These are phyloP conservation scores for Sarcophaga subvicina DNA, from an alignment of 2,888 invertebrate genomes.

Conservation along the genomic window DNA sequence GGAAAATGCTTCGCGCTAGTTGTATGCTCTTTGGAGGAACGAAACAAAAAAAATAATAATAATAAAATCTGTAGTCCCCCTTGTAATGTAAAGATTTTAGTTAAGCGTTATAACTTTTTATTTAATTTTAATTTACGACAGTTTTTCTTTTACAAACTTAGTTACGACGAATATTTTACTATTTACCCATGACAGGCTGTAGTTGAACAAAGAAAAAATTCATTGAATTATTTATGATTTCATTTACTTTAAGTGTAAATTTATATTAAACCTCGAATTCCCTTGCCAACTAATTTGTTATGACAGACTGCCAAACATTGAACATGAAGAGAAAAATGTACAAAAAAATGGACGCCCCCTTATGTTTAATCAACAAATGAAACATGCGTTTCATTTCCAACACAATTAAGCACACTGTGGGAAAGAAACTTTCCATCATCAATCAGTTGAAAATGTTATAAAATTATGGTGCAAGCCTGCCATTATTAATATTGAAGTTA, in stretches of 20 bases:
- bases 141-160: too few species aligned
- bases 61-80: too few species aligned
- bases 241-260: background rate
- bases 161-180: too few species aligned
- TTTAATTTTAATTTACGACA: too few species aligned
- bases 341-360: background rate
- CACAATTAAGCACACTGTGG: background rate
- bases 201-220: too few species aligned
- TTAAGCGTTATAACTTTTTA: too few species aligned
- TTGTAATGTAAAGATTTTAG: too few species aligned
- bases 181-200: too few species aligned
- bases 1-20: too few species aligned
- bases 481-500: background rate
- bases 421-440: constrained; percentile 26
- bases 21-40: too few species aligned
- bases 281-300: background rate
- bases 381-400: constrained; percentile 12
- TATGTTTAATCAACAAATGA: background rate
- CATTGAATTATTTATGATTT: background rate
- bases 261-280: background rate
- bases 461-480: constrained; percentile 15
- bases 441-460: constrained; percentile 42
- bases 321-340: background rate
- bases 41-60: too few species aligned
- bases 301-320: background rate